Evolutionary conservation across 1,140 invertebrate species (phyloP).

Genomic region (Ips nitidus): DNA sequence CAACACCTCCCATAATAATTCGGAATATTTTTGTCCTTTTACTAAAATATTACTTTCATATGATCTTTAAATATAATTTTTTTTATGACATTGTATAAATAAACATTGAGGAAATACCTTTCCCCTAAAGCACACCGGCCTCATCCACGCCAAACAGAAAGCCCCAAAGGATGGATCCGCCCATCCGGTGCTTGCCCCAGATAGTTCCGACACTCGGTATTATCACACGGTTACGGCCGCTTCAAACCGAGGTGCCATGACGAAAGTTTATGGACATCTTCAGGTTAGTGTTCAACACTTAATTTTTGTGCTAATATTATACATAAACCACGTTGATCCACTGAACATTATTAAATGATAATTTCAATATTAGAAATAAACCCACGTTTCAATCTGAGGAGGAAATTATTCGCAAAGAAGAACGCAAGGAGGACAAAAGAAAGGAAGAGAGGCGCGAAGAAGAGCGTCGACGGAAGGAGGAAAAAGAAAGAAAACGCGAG

Average conservation of each 20-base stretch:
- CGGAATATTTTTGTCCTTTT: too few species aligned
- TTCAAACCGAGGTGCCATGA: slow-evolving; percentile 67
- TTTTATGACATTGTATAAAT: too few species aligned
- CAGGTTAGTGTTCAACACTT: slow-evolving; percentile 56
- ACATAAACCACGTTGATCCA: background rate
- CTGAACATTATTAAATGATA: background rate
- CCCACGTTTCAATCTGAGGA: slow-evolving; percentile 34
- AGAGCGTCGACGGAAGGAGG: slow-evolving; percentile 26
- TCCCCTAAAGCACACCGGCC: slow-evolving; percentile 53
- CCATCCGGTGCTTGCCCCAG: slow-evolving; percentile 59
- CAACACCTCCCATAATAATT: too few species aligned
- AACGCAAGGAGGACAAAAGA: slow-evolving; percentile 27
- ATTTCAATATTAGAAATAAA: slow-evolving; percentile 20
- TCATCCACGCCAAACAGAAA: slow-evolving; percentile 51
- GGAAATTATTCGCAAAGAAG: slow-evolving; percentile 30
- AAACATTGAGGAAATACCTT: background rate
- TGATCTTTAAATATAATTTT: too few species aligned
- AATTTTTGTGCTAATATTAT: background rate
- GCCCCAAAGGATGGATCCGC: slow-evolving; percentile 64
- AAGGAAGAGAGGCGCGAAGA: slow-evolving; percentile 32
- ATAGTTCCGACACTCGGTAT: slow-evolving; percentile 67
- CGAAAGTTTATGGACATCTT: slow-evolving; percentile 91
- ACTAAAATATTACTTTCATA: too few species aligned
- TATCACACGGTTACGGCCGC: slow-evolving; percentile 65
- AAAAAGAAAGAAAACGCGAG: slow-evolving; percentile 27